phyloP scores from a whole-genome alignment of 2,113 vertebrate genomes.

The Lamprologus sp. region DNA sequence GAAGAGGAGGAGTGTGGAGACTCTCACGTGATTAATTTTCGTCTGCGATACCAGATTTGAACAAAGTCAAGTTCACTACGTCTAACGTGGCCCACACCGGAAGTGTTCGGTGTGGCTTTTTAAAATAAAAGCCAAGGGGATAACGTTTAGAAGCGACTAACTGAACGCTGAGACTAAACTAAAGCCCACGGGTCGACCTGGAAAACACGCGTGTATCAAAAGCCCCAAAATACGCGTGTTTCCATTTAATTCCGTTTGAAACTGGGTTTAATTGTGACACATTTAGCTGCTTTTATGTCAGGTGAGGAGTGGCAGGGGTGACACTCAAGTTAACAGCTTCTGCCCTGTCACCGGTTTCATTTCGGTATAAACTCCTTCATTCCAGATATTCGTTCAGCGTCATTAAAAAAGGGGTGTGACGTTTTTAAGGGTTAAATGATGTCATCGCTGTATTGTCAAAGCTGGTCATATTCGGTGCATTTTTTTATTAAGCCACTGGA shows the following conservation, averaged over 20 bases:
- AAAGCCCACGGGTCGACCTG: not conserved
- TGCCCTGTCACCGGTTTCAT: not conserved
- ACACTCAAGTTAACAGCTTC: not conserved
- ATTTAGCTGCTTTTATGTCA: fast-evolving
- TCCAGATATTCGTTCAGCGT: not conserved
- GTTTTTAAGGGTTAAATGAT: not conserved
- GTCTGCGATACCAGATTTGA: not conserved
- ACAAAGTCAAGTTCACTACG: not conserved
- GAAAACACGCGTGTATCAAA: not conserved
- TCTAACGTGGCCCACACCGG: not conserved
- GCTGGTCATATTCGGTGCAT: not conserved
- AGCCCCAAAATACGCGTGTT: not conserved
- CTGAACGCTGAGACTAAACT: not conserved
- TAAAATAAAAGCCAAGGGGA: not conserved
- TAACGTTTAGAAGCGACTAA: not conserved
- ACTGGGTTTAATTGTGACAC: not conserved
- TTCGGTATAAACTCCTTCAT: not conserved
- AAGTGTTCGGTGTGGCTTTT: not conserved
- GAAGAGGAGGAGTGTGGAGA: conserved; percentile 1
- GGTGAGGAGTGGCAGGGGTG: not conserved
- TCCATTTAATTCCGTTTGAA: fast-evolving
- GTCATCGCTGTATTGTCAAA: not conserved
- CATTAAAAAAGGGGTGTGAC: not conserved
- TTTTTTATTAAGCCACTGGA: not conserved
- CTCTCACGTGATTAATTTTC: conserved; percentile 28